phyloP scores from a whole-genome alignment of 2,888 invertebrate species.

The Cantharis flavilabris region DNA sequence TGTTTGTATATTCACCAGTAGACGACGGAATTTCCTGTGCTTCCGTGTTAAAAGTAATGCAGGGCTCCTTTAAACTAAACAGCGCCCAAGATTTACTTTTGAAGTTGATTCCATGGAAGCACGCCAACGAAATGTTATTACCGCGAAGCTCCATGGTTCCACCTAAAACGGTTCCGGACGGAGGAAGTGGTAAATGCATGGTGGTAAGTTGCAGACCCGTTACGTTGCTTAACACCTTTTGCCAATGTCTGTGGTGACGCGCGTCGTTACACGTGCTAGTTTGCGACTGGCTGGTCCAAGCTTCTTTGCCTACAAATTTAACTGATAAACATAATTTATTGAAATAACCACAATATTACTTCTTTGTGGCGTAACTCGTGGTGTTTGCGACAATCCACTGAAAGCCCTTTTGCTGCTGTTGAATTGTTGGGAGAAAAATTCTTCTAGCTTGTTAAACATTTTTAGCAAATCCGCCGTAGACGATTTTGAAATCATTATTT shows the following conservation, averaged over 20 bases:
- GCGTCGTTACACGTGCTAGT: constrained; percentile 61
- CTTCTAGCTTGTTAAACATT: constrained; percentile 95
- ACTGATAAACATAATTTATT: not conserved
- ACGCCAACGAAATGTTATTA: constrained; percentile 90
- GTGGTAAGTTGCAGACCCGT: constrained; percentile 80
- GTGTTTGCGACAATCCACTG: constrained; percentile 50
- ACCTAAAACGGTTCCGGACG: constrained; percentile 79
- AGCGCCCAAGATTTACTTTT: constrained; percentile 95
- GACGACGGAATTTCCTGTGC: constrained; percentile 82
- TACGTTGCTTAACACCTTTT: constrained; percentile 80
- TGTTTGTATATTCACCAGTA: constrained; percentile 53
- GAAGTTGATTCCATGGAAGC: constrained; percentile 97
- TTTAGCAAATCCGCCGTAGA: constrained; percentile 96
- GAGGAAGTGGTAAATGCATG: constrained; percentile 69
- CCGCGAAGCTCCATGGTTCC: constrained; percentile 89
- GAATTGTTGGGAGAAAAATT: constrained; percentile 98
- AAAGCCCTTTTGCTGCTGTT: constrained; percentile 93
- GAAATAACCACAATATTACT: constrained; percentile 33
- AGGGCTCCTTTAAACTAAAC: constrained; percentile 91
- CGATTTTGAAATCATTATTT: constrained; percentile 95
- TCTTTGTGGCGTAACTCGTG: constrained; percentile 48
- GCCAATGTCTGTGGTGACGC: constrained; percentile 94
- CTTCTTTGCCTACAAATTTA: constrained; percentile 33
- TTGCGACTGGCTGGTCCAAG: constrained; percentile 32
- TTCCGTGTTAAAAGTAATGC: constrained; percentile 90